Evolutionary conservation across 1,140 invertebrate species (phyloP), one percentile per base, ranked within the genome.

Genomic region (Daktulosphaira vitifoliae): DNA sequence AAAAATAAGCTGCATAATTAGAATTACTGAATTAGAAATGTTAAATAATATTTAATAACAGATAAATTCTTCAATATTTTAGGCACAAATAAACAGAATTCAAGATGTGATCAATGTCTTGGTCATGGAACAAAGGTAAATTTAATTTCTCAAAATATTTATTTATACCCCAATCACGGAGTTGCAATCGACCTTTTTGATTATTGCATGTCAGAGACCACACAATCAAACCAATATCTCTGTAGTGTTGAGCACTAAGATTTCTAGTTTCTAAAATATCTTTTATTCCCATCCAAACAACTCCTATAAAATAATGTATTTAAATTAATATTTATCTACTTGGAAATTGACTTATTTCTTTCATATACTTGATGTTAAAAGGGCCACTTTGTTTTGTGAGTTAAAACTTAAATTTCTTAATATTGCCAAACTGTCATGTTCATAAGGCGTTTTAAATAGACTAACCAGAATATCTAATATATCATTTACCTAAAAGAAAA

Each of bases 341-440:
- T 23, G 6, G 25, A 25, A 23, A 13, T 15, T 2, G 20, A 46
- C 5, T 44, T 44, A 44, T n/a, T 44, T n/a, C 5, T 44, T 33
- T 33, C 11, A 33, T 11, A 33, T 62, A 62, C 56, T 42, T 15
- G 56, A 62, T 2, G 56, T 46, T 8, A 62, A 48, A 22, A 62
- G 26, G 15, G 20, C 13, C 20, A 29, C 1, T 26, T 39, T 38
- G 26, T 62, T 62, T 48, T 46, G 42, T 33, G 4, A 22, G 46
- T 62, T 62, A 48, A 62, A 62, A 48, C 56, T 44, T 16, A 62
- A 26, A 16, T 62, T 62, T 33, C 56, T 62, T 11, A 62, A 46
- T 29, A 62, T 46, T 4, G 56, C 42, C 26, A 62, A 18, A 48
- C 22, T 46, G 18, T 48, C 42, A 29, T 46, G 25, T 48, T 33